Evolutionary conservation across 2,888 invertebrate species (phyloP), one percentile per base, ranked within the genome.

Genomic region (Monopis laevigella): DNA sequence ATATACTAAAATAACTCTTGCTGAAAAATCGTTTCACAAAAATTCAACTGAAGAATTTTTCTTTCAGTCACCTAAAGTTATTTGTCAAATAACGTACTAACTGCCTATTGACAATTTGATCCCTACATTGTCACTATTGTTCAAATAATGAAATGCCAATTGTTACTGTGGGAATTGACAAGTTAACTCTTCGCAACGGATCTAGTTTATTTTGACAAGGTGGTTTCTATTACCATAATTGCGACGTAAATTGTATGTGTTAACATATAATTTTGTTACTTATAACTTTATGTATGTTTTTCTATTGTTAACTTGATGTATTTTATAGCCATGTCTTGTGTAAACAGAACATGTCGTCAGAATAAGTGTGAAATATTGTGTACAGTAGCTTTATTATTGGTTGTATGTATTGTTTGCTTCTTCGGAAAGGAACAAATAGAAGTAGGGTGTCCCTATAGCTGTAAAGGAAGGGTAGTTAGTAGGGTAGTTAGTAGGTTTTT

Each of bases 301-400:
- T 63, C 67, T 62, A 66, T 80, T 78, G 78, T 78, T 64, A 52
- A 51, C 51, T 47, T 67, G 70, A 73, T 71, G 63, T 66, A 66
- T 75, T 80, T 80, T 75, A 80, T 65, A 51, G 62, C 65, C 67
- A 54, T 68, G 65, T 65, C 75, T 77, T 75, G 78, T 72, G 75
- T 78, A 80, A 80, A 78, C 80, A 81, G 59, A 60, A 63, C 65
- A 60, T 58, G 58, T 51, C 51, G 47, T 43, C 48, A 56, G 51
- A 65, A 66, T 63, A 68, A 68, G 71, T 72, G 75, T 74, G 69
- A 75, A 75, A 69, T 74, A 69, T 73, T 72, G 70, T 70, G 65
- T 16, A 24, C 12, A 13, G 16, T 59, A 62, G 62, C 70, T 74
- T 78, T 80, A 78, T 78, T 62, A 72, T 66, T 59, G 65, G 65